A percentile compares a stretch with the other conserved stretches of the same genome.
Conservation (phyloP, 2,888 invertebrate species). For the Altica lythri region DNA sequence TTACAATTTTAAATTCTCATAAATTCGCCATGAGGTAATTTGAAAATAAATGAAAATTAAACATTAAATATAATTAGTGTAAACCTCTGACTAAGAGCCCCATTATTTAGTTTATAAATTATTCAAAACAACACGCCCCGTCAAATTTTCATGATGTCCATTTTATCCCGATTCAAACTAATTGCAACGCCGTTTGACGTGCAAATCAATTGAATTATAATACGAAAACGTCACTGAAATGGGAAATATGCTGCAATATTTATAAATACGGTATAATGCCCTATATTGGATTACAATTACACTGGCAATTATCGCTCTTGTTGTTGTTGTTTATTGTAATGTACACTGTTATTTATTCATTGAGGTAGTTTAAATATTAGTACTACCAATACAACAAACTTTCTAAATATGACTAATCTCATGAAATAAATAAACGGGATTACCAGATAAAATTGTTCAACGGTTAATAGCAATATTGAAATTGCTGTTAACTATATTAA, state of each 20-base stretch:
- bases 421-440: too few relatives aligned
- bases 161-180: conserved; percentile 13
- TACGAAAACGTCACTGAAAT: neutral
- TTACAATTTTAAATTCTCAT: too few relatives aligned
- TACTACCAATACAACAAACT: neutral
- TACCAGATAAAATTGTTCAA: too few relatives aligned
- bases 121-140: conserved; percentile 4
- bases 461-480: too few relatives aligned
- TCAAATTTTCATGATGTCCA: conserved; percentile 14
- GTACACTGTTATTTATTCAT: conserved; percentile 2
- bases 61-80: conserved; percentile 7
- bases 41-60: conserved; percentile 12
- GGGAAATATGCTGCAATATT: neutral
- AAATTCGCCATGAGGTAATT: too few relatives aligned
- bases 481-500: too few relatives aligned
- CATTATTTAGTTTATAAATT: conserved; percentile 12
- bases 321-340: conserved; percentile 8
- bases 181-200: conserved; percentile 7
- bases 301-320: conserved; percentile 3
- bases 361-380: neutral
- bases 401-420: too few relatives aligned
- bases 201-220: conserved; percentile 14
- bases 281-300: conserved; percentile 6
- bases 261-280: conserved; percentile 1
- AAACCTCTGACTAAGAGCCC: conserved; percentile 11